These are phyloP conservation scores for Phlogophora meticulosa DNA, from an alignment of 2,888 invertebrate genomes.

Conservation along the genomic window DNA sequence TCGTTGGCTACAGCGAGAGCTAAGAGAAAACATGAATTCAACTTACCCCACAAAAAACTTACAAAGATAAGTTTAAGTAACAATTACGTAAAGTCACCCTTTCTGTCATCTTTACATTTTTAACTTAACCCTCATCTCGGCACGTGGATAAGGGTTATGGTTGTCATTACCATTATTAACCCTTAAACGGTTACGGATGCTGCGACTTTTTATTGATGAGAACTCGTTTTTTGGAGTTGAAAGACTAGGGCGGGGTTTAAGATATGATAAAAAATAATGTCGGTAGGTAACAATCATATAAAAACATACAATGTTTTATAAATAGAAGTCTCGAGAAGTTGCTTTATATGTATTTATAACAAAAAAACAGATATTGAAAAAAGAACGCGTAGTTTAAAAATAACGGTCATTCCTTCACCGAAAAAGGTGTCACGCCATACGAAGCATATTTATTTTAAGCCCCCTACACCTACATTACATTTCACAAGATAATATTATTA, in stretches of 20 bases:
- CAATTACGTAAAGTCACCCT: constrained; percentile 62
- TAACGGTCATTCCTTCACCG: background rate
- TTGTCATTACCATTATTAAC: constrained; percentile 80
- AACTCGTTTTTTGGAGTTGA: constrained; percentile 60
- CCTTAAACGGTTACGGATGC: constrained; percentile 83
- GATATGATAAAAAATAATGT: background rate
- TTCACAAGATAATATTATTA: constrained; percentile 21
- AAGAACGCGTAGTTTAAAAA: background rate
- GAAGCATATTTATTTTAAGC: constrained; percentile 10
- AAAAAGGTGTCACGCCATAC: background rate
- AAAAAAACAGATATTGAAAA: too few species aligned
- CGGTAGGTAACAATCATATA: background rate
- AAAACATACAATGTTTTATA: too few species aligned
- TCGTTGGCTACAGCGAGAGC: background rate
- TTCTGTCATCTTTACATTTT: constrained; percentile 63
- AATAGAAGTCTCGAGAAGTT: background rate
- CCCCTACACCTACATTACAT: constrained; percentile 7
- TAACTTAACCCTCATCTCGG: constrained; percentile 81
- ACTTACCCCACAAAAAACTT: constrained; percentile 17
- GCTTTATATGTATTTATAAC: background rate
- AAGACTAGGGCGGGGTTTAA: constrained; percentile 54
- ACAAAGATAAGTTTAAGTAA: constrained; percentile 50
- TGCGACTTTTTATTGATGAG: constrained; percentile 71
- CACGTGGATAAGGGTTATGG: constrained; percentile 84
- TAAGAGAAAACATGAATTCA: background rate